Conservation (phyloP, 2,888 invertebrate genomes). For the Endomychus coccineus region DNA sequence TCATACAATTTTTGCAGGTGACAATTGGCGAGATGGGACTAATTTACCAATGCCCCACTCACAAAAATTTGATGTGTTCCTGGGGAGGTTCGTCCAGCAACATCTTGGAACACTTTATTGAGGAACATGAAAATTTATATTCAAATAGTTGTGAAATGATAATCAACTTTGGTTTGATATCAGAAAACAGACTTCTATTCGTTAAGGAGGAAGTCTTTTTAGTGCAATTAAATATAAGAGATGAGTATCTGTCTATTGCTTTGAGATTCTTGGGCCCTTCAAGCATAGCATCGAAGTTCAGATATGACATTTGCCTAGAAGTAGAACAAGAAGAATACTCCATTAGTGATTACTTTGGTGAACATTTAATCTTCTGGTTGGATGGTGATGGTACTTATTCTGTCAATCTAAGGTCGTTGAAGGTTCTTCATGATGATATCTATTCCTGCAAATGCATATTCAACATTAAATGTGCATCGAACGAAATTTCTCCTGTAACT, state of each 20-base stretch:
- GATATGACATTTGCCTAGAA: slow-evolving; percentile 23
- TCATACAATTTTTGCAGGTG: too few relatives aligned
- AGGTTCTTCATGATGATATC: slow-evolving; percentile 11
- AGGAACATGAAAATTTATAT: slow-evolving; percentile 30
- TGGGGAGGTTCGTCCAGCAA: slow-evolving; percentile 33
- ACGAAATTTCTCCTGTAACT: not conserved
- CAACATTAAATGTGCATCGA: slow-evolving; percentile 4
- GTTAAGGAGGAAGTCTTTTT: slow-evolving; percentile 32
- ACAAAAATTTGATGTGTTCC: slow-evolving; percentile 30
- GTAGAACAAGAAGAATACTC: slow-evolving; percentile 7
- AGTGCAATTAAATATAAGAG: slow-evolving; percentile 23
- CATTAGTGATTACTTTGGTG: slow-evolving; percentile 5
- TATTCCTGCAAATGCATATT: slow-evolving; percentile 10
- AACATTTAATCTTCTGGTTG: not conserved
- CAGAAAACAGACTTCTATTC: slow-evolving; percentile 30
- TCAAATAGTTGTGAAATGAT: slow-evolving; percentile 23
- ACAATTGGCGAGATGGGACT: too few relatives aligned
- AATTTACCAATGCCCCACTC: slow-evolving; percentile 29
- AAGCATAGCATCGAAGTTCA: slow-evolving; percentile 24
- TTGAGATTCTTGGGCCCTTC: slow-evolving; percentile 30
- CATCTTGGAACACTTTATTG: slow-evolving; percentile 32
- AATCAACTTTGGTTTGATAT: slow-evolving; percentile 23
- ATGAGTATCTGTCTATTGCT: slow-evolving; percentile 21
- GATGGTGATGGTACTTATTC: slow-evolving; percentile 7
- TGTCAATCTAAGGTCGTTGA: slow-evolving; percentile 13